A percentile compares a stretch with the other conserved stretches of the same genome.
Conservation (phyloP, 2,797 vertebrate species). For the Chloroceryle inda region DNA sequence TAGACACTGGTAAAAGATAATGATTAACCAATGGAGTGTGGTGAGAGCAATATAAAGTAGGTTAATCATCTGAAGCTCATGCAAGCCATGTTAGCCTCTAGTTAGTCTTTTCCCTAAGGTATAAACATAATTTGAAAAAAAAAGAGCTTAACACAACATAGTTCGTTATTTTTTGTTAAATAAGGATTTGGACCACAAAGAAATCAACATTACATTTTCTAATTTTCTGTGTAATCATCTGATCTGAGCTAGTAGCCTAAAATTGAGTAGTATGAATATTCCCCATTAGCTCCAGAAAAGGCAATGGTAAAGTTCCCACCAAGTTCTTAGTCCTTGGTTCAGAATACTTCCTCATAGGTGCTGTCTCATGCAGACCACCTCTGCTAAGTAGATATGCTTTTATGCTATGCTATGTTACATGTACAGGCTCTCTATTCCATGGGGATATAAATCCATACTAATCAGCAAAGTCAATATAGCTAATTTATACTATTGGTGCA, state of each 20-base stretch:
- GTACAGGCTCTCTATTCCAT: not conserved
- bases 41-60: conserved; percentile 60
- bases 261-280: not conserved
- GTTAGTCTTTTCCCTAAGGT: conserved; percentile 51
- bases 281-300: not conserved
- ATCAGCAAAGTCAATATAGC: not conserved
- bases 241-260: not conserved
- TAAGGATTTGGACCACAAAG: conserved; percentile 2
- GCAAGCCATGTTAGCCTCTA: conserved; percentile 34
- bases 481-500: not conserved
- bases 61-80: conserved; percentile 65
- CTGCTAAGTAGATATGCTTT: not conserved
- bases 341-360: not conserved
- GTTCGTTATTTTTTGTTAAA: conserved; percentile 45
- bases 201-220: conserved; percentile 47
- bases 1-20: conserved; percentile 51
- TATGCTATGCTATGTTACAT: not conserved
- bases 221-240: conserved; percentile 20
- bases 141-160: conserved; percentile 46
- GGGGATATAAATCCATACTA: not conserved
- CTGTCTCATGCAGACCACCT: not conserved
- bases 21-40: conserved; percentile 42
- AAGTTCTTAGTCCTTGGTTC: not conserved
- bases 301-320: not conserved
- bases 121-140: conserved; percentile 62